Evolutionary conservation across 2,888 invertebrate genomes (phyloP).

Genomic region (Xestia c-nigrum): DNA sequence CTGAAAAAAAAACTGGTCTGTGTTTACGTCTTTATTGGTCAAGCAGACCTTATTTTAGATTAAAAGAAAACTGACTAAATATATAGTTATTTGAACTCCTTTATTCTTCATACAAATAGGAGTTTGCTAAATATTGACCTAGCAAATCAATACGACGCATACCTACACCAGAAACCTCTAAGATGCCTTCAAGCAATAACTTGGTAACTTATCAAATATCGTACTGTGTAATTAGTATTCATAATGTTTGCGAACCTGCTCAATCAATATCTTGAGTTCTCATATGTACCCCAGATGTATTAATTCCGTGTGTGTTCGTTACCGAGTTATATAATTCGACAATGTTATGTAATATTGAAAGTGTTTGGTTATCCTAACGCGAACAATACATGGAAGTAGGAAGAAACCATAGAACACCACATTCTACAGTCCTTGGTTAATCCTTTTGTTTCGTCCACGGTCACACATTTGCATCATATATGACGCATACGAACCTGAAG

Average conservation of each 20-base stretch:
- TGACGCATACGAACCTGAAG: background rate
- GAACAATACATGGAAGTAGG: background rate
- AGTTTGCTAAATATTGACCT: background rate
- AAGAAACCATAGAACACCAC: background rate
- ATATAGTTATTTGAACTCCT: background rate
- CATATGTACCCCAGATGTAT: background rate
- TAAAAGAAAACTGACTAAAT: background rate
- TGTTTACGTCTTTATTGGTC: background rate
- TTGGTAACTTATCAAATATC: constrained; percentile 20
- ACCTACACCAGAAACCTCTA: constrained; percentile 4
- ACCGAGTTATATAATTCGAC: constrained; percentile 8
- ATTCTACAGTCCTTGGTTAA: background rate
- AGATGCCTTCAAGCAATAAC: constrained; percentile 7
- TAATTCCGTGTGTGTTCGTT: constrained; percentile 12
- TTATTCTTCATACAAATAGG: background rate
- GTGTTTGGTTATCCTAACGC: background rate
- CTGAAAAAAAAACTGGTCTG: background rate
- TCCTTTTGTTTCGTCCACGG: background rate
- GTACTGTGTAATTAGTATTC: constrained; percentile 26
- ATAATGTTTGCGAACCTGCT: constrained; percentile 35
- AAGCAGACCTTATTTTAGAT: background rate
- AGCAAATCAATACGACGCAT: background rate
- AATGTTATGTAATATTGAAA: background rate
- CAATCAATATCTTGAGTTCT: constrained; percentile 33
- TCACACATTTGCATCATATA: background rate